phyloP scores from a whole-genome alignment of 2,797 vertebrate species.

The Benthosema pterotum region DNA sequence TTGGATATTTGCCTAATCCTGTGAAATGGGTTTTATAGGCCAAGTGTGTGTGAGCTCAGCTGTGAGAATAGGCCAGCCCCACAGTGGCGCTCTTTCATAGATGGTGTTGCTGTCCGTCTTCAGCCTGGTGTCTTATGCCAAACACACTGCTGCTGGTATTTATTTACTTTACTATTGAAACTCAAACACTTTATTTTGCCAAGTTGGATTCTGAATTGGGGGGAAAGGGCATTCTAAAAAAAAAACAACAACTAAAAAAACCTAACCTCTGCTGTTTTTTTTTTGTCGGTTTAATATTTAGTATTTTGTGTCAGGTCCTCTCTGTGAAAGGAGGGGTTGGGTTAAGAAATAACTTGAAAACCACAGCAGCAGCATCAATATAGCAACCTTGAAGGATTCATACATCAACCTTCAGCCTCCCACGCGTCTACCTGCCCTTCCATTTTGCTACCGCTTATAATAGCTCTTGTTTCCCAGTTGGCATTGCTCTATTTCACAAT shows the following conservation, averaged over 20 bases:
- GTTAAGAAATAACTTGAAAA: not conserved
- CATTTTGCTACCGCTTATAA: conserved; percentile 56
- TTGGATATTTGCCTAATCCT: conserved; percentile 45
- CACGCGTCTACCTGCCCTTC: conserved; percentile 29
- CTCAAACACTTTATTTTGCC: conserved; percentile 7
- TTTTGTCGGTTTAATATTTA: conserved; percentile 1
- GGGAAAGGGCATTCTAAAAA: not conserved
- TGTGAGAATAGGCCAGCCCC: not conserved
- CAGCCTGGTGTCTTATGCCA: not conserved
- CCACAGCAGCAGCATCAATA: conserved; percentile 40
- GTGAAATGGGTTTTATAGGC: conserved; percentile 29
- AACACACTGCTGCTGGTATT: not conserved
- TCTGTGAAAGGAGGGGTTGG: conserved; percentile 12
- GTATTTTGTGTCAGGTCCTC: conserved; percentile 24
- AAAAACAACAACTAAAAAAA: too few species aligned
- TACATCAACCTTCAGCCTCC: conserved; percentile 58
- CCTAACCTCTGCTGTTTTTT: not conserved
- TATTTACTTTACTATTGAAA: conserved; percentile 11
- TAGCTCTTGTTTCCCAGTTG: conserved; percentile 50
- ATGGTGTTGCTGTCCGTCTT: not conserved
- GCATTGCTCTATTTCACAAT: conserved; percentile 52
- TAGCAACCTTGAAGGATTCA: conserved; percentile 41
- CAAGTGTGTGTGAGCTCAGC: conserved; percentile 8
- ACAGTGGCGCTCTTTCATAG: not conserved
- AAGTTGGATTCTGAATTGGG: conserved; percentile 1